Conservation (phyloP, 2,113 vertebrate species). For the Cryptoleucopteryx plumbea region DNA sequence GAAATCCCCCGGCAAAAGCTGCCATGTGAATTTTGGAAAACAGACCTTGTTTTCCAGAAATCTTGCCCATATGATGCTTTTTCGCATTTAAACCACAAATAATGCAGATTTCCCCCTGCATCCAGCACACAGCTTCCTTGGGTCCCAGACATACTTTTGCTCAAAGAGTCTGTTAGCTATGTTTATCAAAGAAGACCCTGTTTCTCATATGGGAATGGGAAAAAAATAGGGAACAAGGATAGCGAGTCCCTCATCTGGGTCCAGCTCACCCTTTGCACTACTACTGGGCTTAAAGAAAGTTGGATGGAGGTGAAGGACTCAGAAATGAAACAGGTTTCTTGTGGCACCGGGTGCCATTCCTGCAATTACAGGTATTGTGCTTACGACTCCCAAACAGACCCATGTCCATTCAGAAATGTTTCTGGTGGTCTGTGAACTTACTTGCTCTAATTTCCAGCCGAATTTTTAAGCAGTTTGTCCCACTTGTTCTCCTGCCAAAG, state of each 20-base stretch:
- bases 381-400: background rate
- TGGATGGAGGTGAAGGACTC: background rate
- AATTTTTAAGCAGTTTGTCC: background rate
- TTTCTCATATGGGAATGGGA: rapidly evolving
- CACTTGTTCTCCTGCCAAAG: background rate
- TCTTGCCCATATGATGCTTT: background rate
- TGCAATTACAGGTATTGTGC: background rate
- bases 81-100: background rate
- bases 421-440: background rate
- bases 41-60: background rate
- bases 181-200: background rate
- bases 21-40: background rate
- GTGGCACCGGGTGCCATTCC: background rate
- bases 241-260: background rate
- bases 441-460: background rate
- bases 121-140: background rate
- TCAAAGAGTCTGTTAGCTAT: background rate
- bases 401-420: background rate
- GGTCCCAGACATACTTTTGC: background rate
- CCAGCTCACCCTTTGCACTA: background rate
- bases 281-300: background rate
- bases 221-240: too few species aligned
- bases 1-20: background rate
- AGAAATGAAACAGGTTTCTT: background rate
- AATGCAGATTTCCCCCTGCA: background rate